Evolutionary conservation across 2,888 invertebrate species (phyloP).

Genomic region (Eupithecia inturbata): DNA sequence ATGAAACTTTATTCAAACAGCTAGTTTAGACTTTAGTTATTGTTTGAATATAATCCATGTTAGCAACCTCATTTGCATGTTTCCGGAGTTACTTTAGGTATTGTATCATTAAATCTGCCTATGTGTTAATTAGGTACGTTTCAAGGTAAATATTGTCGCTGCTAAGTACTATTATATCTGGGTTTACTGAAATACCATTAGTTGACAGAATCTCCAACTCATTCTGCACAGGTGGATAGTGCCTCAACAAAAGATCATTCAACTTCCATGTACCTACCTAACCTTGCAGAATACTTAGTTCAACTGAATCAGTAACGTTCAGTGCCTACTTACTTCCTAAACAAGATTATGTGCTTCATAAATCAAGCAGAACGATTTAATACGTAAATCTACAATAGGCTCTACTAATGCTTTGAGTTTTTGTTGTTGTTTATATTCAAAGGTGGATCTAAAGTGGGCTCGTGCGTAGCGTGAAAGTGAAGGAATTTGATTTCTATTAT

Average conservation of each 20-base stretch:
- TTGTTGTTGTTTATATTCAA: conserved; percentile 22
- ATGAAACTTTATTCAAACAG: neutral
- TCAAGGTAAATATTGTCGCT: neutral
- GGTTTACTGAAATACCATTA: neutral
- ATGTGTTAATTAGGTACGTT: neutral
- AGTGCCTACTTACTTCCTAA: conserved; percentile 26
- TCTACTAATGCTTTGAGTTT: conserved; percentile 35
- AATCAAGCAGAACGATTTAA: conserved; percentile 42
- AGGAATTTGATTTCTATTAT: conserved; percentile 27
- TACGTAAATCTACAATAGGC: conserved; percentile 41
- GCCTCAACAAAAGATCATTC: conserved; percentile 24
- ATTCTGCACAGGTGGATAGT: neutral
- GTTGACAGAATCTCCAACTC: neutral
- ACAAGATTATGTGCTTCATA: conserved; percentile 42
- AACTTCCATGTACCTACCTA: conserved; percentile 21
- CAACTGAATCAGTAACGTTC: conserved; percentile 27
- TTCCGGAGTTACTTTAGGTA: neutral
- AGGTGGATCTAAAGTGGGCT: neutral
- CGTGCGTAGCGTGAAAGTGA: conserved; percentile 33
- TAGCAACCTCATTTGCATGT: conserved; percentile 4
- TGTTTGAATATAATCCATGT: neutral
- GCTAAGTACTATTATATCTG: neutral
- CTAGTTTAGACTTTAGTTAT: neutral
- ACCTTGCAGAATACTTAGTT: conserved; percentile 34
- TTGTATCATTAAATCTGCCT: conserved; percentile 6